phyloP scores from a whole-genome alignment of 1,140 invertebrate species.

The Drosophila parvula region DNA sequence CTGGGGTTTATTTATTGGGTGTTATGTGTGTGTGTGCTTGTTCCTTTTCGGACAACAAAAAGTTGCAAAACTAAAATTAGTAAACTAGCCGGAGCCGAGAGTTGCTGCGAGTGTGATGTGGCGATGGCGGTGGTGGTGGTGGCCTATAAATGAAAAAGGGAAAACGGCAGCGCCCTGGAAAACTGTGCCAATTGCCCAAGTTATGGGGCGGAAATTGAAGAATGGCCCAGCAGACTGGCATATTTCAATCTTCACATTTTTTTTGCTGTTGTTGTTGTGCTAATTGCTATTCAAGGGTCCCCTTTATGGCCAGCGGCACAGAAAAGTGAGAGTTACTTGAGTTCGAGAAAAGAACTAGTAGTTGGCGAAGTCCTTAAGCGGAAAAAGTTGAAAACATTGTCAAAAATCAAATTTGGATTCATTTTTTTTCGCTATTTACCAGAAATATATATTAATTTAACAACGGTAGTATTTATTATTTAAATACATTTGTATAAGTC shows the following conservation, averaged over 20 bases:
- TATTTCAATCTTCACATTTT: constrained; percentile 40
- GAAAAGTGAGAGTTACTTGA: constrained; percentile 30
- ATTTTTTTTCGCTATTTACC: neutral
- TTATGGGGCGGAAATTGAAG: constrained; percentile 51
- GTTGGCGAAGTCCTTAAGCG: constrained; percentile 13
- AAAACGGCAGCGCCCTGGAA: constrained; percentile 14
- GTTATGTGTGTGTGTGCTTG: constrained; percentile 14
- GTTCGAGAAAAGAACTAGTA: constrained; percentile 21
- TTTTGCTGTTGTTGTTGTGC: constrained; percentile 3
- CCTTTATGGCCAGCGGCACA: constrained; percentile 20
- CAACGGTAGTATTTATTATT: neutral
- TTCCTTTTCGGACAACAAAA: constrained; percentile 56
- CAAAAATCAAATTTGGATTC: neutral
- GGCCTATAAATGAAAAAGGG: constrained; percentile 38
- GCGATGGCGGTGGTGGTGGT: constrained; percentile 13
- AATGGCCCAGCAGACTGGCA: constrained; percentile 18
- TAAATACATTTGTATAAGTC: neutral
- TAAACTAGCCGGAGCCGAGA: constrained; percentile 44
- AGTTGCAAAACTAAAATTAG: constrained; percentile 63
- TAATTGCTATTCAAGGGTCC: constrained; percentile 29
- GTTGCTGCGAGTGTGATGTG: constrained; percentile 41
- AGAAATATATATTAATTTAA: neutral
- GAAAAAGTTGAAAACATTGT: constrained; percentile 9
- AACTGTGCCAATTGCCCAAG: constrained; percentile 73
- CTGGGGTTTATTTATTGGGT: constrained; percentile 68